Base-by-base conservation (phyloP, 2,797 vertebrate genomes). In the Cyprinella venusta region DNA sequence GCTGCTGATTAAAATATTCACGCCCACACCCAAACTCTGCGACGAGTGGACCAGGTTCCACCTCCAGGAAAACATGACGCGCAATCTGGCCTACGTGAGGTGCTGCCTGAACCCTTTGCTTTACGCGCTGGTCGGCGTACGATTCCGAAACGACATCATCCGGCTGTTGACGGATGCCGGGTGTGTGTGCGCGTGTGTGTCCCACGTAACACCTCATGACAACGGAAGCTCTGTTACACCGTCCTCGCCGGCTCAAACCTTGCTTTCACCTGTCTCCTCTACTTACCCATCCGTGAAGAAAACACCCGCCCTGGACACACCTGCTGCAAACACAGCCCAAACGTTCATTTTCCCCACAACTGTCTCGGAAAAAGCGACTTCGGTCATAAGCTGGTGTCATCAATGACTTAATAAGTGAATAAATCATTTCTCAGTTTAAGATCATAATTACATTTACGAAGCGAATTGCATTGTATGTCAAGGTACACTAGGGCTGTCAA, bases 41-140 rank as follows among this genome's bases (percentile, higher is more conserved):
- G 40, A 84, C 0, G 79, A 88, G 9, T 94, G 93, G 88, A 91
- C 89, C 38, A 92, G 87, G 40, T 87, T 84, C n/a, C 93, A 93
- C 8, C 80, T 97, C 86, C 87, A 92, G 0, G 93, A 97, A 88
- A 94, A 96, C 83, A 63, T 96, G 74, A 97, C 97, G 0, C 92
- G 95, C 4, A 95, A 93, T 26, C 81, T 99, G 90, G 97, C 96
- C 0, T 96, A 94, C 72, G 90, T 92, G 63, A 96, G 97, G 87
- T 99, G 97, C 83, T 96, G 96, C 89, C 95, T 99, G 83, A 98
- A 99, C 87, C 98, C 98, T 0, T 72, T 97, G 82, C 95, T 98
- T 54, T 99, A 98, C 0, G 96, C 95, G 13, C 95, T 99, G 82
- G 90, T 97, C 9, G 96, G 96, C 0, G 93, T 96, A 21, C 95